Base-by-base conservation (phyloP, 1,140 invertebrate genomes). In the Drosophila arawakana region DNA sequence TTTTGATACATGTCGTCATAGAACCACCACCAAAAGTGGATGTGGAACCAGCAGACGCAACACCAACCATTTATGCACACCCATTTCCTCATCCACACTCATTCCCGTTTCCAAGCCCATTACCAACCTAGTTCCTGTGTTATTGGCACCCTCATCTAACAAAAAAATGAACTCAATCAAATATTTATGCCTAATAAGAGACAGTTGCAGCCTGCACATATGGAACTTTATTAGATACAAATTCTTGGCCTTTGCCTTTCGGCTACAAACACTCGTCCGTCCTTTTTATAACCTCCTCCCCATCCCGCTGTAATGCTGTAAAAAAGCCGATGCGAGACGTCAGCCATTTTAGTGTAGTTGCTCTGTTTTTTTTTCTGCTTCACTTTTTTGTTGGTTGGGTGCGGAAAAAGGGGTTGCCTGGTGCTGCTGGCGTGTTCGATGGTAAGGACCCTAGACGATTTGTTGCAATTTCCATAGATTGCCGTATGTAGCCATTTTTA, bases 161-260 rank as follows among this genome's bases (percentile, higher is more conserved):
- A 30, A 5, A 2, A 30, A 30, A 30, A 70, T 63, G 80, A 78
- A 71, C 71, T 67, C 77, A 89, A 88, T 88, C 81, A 89, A 89
- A 81, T 44, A 67, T 68, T 76, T 80, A 78, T 71, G 78, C 71
- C 84, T 81, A 84, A 88, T 88, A 88, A 84, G 71, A 61, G 73
- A 71, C 46, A 55, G 47, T 37, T 39, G 39, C 35, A 30, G 66
- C 35, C 55, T 11, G 39, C 60, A 73, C 84, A 88, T 88, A 88
- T 88, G 84, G 80, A 88, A 78, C 70, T 88, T 89, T 88, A 88
- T 88, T 88, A 88, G 84, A 88, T 88, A 89, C 74, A 84, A 88
- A 89, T 88, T 84, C 73, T 83, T 67, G 15, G 47, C 50, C 71
- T 57, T 80, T 59, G 41, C 80, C 68, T 65, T 58, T 46, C 57